Percentiles rank a stretch among this genome's conserved stretches.
Evolutionary conservation across 1,140 invertebrate species (phyloP).

Genomic region (Papilio polytes): DNA sequence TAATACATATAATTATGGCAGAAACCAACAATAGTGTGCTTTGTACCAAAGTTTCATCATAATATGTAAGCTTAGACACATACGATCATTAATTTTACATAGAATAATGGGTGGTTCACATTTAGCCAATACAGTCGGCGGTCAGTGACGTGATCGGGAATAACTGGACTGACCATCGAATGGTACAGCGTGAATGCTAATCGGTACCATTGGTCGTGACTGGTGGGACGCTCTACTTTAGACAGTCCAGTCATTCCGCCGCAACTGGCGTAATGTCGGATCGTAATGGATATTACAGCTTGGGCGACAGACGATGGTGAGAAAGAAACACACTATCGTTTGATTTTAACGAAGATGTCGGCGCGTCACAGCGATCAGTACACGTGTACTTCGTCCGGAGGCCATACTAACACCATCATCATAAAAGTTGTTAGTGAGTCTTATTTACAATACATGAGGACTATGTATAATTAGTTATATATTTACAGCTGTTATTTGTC

Average conservation of each 20-base stretch:
- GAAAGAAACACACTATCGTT: conserved; percentile 91
- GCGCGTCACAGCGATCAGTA: conserved; percentile 92
- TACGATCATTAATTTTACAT: too few relatives aligned
- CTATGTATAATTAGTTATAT: conserved; percentile 17
- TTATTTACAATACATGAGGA: conserved; percentile 28
- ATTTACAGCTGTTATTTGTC: not conserved
- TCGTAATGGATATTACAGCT: conserved; percentile 81
- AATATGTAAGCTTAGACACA: not conserved
- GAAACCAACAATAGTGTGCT: too few relatives aligned
- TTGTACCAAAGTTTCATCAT: not conserved
- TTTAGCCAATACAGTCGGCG: too few relatives aligned
- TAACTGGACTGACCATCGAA: too few relatives aligned
- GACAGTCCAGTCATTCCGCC: too few relatives aligned
- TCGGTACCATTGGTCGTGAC: too few relatives aligned
- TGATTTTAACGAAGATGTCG: conserved; percentile 93
- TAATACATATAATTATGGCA: too few relatives aligned
- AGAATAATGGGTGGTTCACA: too few relatives aligned
- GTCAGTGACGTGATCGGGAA: too few relatives aligned
- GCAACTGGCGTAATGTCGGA: too few relatives aligned
- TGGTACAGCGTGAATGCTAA: too few relatives aligned
- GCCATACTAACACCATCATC: conserved; percentile 91
- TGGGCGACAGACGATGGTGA: conserved; percentile 92
- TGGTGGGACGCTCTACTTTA: too few relatives aligned
- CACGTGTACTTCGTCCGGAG: conserved; percentile 92
- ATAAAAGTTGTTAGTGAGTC: conserved; percentile 91